Conservation (phyloP, 2,113 vertebrate genomes). For the Microtus pennsylvanicus region DNA sequence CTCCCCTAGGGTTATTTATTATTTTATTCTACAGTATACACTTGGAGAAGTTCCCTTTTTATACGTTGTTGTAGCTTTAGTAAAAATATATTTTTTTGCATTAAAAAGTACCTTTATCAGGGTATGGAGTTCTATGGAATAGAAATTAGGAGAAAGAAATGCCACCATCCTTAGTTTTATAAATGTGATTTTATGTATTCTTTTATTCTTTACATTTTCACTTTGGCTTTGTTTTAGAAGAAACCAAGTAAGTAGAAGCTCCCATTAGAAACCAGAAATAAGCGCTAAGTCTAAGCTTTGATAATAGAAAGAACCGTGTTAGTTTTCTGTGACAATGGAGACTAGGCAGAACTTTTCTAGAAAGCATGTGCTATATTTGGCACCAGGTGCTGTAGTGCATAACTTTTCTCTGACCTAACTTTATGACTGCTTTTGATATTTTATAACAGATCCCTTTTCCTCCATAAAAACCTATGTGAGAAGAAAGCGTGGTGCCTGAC, state of each 20-base stretch:
- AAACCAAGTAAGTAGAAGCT: background rate
- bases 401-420: background rate
- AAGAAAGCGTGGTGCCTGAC: background rate
- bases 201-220: constrained; percentile 53
- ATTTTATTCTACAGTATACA: background rate
- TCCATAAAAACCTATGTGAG: constrained; percentile 29
- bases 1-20: background rate
- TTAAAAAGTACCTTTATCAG: background rate
- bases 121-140: background rate
- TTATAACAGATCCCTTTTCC: background rate
- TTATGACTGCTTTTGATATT: constrained; percentile 30
- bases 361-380: constrained; percentile 13
- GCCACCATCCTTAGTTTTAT: background rate
- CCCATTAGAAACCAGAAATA: background rate
- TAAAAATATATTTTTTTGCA: background rate
- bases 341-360: background rate
- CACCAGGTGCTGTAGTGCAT: background rate
- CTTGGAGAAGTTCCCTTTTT: background rate
- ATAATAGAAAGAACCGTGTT: background rate
- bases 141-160: background rate
- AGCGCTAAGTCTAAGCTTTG: constrained; percentile 2
- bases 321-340: background rate
- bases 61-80: background rate
- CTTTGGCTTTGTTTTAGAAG: constrained; percentile 16
- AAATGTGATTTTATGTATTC: background rate